These are phyloP conservation scores for Anneissia japonica DNA, from an alignment of 35 echinoderm and acorn worm genomes.

Conservation along the genomic window DNA sequence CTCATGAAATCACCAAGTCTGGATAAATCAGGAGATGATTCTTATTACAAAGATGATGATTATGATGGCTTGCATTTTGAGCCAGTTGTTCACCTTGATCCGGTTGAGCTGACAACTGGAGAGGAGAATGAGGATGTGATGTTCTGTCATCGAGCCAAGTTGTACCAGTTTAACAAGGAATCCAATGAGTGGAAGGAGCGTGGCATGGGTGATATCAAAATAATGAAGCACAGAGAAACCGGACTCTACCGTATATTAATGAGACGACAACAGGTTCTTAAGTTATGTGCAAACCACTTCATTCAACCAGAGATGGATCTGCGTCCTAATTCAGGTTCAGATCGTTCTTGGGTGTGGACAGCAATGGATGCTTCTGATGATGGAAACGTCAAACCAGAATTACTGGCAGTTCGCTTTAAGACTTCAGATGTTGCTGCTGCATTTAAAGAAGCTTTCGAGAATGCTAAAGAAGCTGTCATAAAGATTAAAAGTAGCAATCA, in stretches of 20 bases:
- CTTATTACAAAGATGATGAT: slow-evolving; percentile 53
- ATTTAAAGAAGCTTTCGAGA: slow-evolving; percentile 45
- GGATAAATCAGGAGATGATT: slow-evolving; percentile 30
- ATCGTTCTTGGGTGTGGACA: slow-evolving; percentile 77
- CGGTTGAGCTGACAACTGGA: slow-evolving; percentile 55
- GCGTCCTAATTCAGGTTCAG: slow-evolving; percentile 50
- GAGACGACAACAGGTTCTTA: slow-evolving; percentile 76
- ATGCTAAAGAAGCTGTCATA: not conserved
- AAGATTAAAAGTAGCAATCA: not conserved
- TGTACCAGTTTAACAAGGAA: slow-evolving; percentile 66
- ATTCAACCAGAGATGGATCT: slow-evolving; percentile 48
- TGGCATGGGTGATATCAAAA: slow-evolving; percentile 76
- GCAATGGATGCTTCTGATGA: slow-evolving; percentile 81
- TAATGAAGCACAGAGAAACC: slow-evolving; percentile 39
- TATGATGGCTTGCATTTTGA: slow-evolving; percentile 72
- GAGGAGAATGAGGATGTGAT: slow-evolving; percentile 69
- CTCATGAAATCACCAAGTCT: slow-evolving; percentile 40
- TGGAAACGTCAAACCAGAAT: slow-evolving; percentile 53
- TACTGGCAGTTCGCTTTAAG: slow-evolving; percentile 82
- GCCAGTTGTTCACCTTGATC: slow-evolving; percentile 60
- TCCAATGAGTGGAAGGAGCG: slow-evolving; percentile 74
- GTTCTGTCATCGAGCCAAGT: slow-evolving; percentile 70
- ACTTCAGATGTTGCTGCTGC: slow-evolving; percentile 36
- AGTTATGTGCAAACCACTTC: slow-evolving; percentile 80
- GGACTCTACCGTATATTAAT: slow-evolving; percentile 58